phyloP scores from a whole-genome alignment of 1,140 invertebrate species.

The Neomicropteryx cornuta region DNA sequence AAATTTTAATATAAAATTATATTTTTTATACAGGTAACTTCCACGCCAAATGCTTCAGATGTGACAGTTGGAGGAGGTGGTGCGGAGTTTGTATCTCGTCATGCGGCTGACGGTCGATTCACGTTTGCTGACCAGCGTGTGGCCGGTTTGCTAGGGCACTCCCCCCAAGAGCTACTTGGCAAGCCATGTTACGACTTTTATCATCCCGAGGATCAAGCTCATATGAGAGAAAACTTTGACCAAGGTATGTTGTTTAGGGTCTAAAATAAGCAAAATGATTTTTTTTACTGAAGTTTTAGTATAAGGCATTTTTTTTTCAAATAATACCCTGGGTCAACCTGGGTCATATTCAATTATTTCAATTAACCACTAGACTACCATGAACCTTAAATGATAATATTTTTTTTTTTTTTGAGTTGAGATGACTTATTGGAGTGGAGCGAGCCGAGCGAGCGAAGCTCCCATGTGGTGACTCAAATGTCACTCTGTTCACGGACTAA shows the following conservation, averaged over 20 bases:
- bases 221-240: conserved; percentile 97
- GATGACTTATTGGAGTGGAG: no score
- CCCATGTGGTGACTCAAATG: no score
- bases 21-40: conserved; percentile 93
- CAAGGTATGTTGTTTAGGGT: conserved; percentile 61
- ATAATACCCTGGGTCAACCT: no score
- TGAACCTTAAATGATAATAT: no score
- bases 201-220: conserved; percentile 88
- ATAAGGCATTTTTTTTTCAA: conserved; percentile 8
- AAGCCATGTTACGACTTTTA: conserved; percentile 96
- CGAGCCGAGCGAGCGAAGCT: no score
- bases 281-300: conserved; percentile 1
- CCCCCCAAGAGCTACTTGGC: conserved; percentile 86
- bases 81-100: conserved; percentile 88
- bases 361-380: no score
- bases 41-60: conserved; percentile 86
- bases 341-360: no score
- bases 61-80: conserved; percentile 75
- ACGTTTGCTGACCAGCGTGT: conserved; percentile 98
- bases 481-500: no score
- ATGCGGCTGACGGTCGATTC: conserved; percentile 91
- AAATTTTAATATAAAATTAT: no score
- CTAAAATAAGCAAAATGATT: neutral
- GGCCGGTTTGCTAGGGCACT: conserved; percentile 80
- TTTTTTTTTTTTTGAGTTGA: no score